These are phyloP conservation scores for Trematocara macrostoma DNA, from an alignment of 2,113 vertebrate species.

Conservation along the genomic window DNA sequence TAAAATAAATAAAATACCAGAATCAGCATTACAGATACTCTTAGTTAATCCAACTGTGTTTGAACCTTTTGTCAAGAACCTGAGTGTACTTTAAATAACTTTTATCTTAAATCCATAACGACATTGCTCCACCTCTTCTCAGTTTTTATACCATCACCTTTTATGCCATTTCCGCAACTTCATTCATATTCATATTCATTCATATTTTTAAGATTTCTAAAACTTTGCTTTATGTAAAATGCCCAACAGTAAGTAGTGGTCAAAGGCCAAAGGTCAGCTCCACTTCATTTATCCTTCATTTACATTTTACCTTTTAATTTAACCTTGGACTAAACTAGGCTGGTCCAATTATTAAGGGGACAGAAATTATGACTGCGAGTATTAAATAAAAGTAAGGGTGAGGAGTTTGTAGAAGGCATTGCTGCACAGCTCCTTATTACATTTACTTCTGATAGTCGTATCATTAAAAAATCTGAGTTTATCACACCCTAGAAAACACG, in stretches of 20 bases:
- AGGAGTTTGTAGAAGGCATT: not conserved
- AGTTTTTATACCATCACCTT: not conserved
- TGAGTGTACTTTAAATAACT: not conserved
- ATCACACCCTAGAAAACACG: not conserved
- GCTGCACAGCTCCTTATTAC: not conserved
- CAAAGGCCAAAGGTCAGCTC: not conserved
- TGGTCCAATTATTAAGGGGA: not conserved
- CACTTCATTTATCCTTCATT: not conserved
- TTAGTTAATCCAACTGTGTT: not conserved
- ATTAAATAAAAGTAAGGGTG: not conserved
- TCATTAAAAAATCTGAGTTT: not conserved
- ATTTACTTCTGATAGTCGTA: not conserved
- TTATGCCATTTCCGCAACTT: accelerated
- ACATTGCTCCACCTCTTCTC: not conserved
- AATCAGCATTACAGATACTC: not conserved
- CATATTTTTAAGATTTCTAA: not conserved
- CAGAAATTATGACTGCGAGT: not conserved
- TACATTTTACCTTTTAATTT: not conserved
- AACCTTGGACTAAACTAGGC: not conserved
- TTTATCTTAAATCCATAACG: not conserved
- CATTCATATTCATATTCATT: accelerated
- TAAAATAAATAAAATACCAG: constrained; percentile 35
- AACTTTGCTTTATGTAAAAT: not conserved
- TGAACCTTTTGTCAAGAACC: not conserved
- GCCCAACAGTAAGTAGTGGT: not conserved